Conservation (phyloP, 37 sponge, comb jelly and placozoan genomes). For the Ianthella basta region DNA sequence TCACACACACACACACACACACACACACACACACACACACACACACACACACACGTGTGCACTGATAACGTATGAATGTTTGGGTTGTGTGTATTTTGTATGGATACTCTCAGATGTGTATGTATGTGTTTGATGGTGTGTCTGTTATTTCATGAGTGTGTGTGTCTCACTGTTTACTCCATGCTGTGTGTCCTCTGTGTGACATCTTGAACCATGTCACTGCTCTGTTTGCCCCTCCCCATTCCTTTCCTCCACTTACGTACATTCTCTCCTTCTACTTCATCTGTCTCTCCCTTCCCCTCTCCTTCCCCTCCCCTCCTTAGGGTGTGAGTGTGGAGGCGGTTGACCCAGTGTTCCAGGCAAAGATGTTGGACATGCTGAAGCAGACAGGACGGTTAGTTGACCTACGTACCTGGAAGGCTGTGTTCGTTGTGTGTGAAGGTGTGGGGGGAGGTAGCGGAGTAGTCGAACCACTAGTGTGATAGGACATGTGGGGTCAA, state of each 20-base stretch:
- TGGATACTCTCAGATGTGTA: background rate
- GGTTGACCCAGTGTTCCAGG: slow-evolving; percentile 99
- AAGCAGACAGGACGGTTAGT: slow-evolving; percentile 90
- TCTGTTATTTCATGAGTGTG: background rate
- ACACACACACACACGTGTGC: background rate
- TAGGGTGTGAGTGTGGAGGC: slow-evolving; percentile 99
- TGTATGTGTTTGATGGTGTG: background rate
- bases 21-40: background rate
- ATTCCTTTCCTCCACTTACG: background rate
- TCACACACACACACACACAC: background rate
- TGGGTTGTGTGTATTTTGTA: background rate
- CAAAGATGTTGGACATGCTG: slow-evolving; percentile 99
- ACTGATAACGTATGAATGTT: background rate
- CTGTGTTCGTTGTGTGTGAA: background rate
- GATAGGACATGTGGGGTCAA: no score
- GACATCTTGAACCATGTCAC: background rate
- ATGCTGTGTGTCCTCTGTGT: background rate
- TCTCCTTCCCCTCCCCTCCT: slow-evolving; percentile 12
- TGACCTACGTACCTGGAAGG: background rate
- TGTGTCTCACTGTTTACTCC: background rate
- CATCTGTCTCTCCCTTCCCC: background rate
- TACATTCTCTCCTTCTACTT: background rate
- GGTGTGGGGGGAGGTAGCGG: no score
- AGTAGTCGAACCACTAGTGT: no score
- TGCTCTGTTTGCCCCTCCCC: background rate